Conservation (phyloP, 2,888 invertebrate species). For the Drosophila yooni region DNA sequence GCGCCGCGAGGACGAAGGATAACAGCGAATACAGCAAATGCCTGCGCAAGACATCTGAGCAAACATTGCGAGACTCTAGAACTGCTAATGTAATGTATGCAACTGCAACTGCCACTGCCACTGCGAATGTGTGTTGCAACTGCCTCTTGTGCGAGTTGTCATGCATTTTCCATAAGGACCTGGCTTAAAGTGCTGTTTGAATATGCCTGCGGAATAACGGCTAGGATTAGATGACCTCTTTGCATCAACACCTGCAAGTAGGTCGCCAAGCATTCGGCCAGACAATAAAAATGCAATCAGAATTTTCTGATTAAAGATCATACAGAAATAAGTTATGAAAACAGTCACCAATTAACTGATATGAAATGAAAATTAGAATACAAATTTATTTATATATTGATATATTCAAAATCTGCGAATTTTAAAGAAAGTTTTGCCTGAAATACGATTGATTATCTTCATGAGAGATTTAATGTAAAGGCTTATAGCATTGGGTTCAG, state of each 20-base stretch:
- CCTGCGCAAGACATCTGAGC: slow-evolving; percentile 14
- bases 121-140: slow-evolving; percentile 11
- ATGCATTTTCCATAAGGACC: slow-evolving; percentile 42
- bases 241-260: background rate
- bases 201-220: slow-evolving; percentile 30
- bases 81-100: background rate
- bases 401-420: background rate
- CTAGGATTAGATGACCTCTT: slow-evolving; percentile 1
- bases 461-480: background rate
- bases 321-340: background rate
- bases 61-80: slow-evolving; percentile 8
- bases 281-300: background rate
- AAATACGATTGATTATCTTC: background rate
- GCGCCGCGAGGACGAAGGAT: slow-evolving; percentile 24
- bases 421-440: background rate
- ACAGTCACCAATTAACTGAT: background rate
- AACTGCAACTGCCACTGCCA: slow-evolving; percentile 2
- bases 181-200: slow-evolving; percentile 52
- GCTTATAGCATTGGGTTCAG: no score
- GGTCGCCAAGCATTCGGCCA: background rate
- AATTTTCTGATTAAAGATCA: no score
- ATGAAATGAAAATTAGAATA: background rate
- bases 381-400: background rate
- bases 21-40: slow-evolving; percentile 19
- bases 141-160: slow-evolving; percentile 1